Percentiles rank a stretch among this genome's conserved stretches.
Conservation (phyloP, 2,113 vertebrate species). For the Martes martes region DNA sequence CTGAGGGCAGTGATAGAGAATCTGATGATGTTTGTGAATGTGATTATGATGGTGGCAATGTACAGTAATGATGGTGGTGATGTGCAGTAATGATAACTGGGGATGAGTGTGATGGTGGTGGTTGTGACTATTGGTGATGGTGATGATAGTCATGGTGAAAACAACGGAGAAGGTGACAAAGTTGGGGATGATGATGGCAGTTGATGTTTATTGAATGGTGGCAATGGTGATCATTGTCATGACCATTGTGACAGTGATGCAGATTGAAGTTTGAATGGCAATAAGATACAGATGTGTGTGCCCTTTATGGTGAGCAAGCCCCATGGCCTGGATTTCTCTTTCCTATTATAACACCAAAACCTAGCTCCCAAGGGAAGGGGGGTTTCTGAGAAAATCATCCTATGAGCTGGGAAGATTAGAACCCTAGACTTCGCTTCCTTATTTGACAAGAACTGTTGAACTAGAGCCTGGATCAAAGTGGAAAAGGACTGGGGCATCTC, state of each 20-base stretch:
- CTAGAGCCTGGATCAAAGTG: not conserved
- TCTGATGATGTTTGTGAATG: not conserved
- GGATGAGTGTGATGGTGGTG: too few species aligned
- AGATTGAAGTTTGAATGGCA: not conserved
- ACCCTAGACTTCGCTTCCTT: not conserved
- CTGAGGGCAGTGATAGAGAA: not conserved
- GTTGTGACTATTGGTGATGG: not conserved
- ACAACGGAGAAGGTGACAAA: not conserved
- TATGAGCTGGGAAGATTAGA: not conserved
- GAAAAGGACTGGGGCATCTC: not conserved
- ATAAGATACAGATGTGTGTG: not conserved
- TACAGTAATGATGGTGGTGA: not conserved
- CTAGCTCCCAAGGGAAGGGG: not conserved
- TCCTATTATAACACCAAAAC: not conserved
- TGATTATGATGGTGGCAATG: not conserved
- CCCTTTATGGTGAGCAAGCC: not conserved
- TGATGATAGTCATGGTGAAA: not conserved
- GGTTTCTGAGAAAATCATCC: conserved; percentile 22
- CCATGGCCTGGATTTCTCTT: not conserved
- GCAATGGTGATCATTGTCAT: not conserved
- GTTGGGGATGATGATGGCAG: not conserved
- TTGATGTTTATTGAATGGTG: not conserved
- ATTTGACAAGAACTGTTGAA: not conserved
- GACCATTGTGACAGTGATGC: not conserved
- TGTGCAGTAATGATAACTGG: not conserved